Base-by-base conservation (phyloP, 2,113 vertebrate genomes). In the Edolisoma coerulescens region DNA sequence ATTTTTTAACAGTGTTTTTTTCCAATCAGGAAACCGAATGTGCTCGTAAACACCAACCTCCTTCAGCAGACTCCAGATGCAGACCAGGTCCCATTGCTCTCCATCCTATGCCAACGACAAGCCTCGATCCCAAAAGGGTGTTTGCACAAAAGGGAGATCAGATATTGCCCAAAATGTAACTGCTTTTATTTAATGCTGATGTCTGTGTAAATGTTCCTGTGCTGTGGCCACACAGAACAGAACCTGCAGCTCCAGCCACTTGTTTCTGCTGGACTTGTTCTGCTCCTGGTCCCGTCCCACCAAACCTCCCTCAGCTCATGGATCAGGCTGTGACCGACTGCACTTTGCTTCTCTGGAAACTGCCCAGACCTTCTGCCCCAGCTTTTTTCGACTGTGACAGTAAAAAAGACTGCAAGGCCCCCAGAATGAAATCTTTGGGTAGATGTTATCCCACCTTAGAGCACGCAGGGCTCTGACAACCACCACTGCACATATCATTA, bases 81-180 rank as follows among this genome's bases (percentile, higher is more conserved):
- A 50, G 12, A 42, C 1, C 37, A 45, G 45, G 16, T 6, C 33
- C 50, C 12, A 0, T 3, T 21, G 42, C 65, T 39, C 52, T 59
- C 60, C 80, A 30, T 13, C 60, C 47, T 0, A 0, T 3, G 1
- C 23, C 54, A 21, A 0, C 9, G 47, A 10, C 5, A 6, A 21
- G 15, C 42, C 68, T 39, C 10, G 20, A 65, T 9, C 47, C 41
- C 26, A 3, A 20, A 42, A 41, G n/a, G 24, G 7, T 20, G 10
- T 42, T 59, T 44, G n/a, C 11, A 37, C 44, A 3, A 1, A 2
- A 27, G 11, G 24, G 63, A 76, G 37, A 18, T 26, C 37, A 41
- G 37, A 9, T 6, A 11, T 1, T 41, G 60, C 12, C 76, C 70
- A 21, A 24, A 33, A 32, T 6, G 41, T 1, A 10, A 74, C 10